Evolutionary conservation across 2,888 invertebrate genomes (phyloP).

Genomic region (Ectemnius lituratus): DNA sequence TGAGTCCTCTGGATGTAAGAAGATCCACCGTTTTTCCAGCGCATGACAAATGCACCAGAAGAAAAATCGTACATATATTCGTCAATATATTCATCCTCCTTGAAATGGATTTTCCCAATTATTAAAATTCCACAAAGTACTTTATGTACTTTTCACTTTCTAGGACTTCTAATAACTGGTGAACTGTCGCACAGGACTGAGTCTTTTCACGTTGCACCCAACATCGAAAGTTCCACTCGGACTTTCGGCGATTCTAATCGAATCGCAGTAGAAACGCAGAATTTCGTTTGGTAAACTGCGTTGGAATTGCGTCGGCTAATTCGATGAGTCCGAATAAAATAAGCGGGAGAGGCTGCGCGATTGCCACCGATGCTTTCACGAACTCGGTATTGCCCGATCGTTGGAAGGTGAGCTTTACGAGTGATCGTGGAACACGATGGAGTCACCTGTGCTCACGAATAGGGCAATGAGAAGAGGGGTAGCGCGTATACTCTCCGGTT

Average conservation of each 20-base stretch:
- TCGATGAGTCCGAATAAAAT: too few species aligned
- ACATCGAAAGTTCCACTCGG: too few species aligned
- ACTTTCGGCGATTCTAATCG: too few species aligned
- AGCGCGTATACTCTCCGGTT: conserved; percentile 13
- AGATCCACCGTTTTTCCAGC: conserved; percentile 66
- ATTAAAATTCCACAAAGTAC: too few species aligned
- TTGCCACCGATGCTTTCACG: conserved; percentile 27
- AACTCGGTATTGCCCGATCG: conserved; percentile 42
- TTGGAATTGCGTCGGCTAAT: too few species aligned
- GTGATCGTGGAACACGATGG: conserved; percentile 50
- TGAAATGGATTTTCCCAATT: background rate
- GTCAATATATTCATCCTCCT: conserved; percentile 31
- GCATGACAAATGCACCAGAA: conserved; percentile 29
- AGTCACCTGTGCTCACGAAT: conserved; percentile 47
- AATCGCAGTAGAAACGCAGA: too few species aligned
- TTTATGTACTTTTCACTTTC: too few species aligned
- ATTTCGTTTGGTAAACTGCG: too few species aligned
- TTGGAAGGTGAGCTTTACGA: conserved; percentile 55
- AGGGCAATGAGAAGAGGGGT: conserved; percentile 54
- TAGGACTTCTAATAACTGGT: too few species aligned
- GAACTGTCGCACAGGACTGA: too few species aligned
- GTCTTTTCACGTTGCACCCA: too few species aligned
- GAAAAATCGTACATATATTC: conserved; percentile 32
- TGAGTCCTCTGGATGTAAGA: conserved; percentile 51
- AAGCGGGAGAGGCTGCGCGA: too few species aligned